Percentiles rank a stretch among this genome's conserved stretches.
Evolutionary conservation across 2,797 vertebrate genomes (phyloP).

Genomic region (Oryzias dopingdopingensis): DNA sequence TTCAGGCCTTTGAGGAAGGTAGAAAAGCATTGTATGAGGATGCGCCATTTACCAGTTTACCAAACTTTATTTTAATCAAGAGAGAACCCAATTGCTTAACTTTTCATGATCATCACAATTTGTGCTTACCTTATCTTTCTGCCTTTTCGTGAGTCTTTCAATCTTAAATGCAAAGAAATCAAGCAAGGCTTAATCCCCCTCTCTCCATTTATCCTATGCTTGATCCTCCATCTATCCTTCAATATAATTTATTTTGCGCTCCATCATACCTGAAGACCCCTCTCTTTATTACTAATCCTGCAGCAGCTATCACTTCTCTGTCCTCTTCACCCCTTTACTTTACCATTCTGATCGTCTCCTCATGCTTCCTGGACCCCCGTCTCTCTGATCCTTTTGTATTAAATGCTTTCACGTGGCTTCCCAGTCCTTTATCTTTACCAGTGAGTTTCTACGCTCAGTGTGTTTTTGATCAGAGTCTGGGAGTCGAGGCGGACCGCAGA

Average conservation of each 20-base stretch:
- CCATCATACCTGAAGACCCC: slow-evolving; percentile 23
- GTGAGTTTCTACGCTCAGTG: slow-evolving; percentile 8
- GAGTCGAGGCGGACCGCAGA: slow-evolving; percentile 37
- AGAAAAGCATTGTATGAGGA: no score
- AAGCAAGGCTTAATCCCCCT: slow-evolving; percentile 8
- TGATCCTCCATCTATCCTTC: slow-evolving; percentile 30
- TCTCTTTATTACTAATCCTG: slow-evolving; percentile 34
- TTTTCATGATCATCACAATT: slow-evolving; percentile 34
- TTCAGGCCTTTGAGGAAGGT: no score
- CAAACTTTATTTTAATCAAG: slow-evolving; percentile 15
- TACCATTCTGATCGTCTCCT: slow-evolving; percentile 19
- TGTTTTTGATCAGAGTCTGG: neutral
- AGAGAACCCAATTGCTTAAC: slow-evolving; percentile 38
- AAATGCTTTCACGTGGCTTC: slow-evolving; percentile 45
- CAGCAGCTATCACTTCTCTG: slow-evolving; percentile 2
- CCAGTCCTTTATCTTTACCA: slow-evolving; percentile 62
- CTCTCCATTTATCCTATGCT: slow-evolving; percentile 23
- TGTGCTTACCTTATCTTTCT: neutral
- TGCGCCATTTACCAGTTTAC: no score
- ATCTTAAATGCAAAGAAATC: slow-evolving; percentile 42
- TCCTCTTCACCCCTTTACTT: slow-evolving; percentile 8
- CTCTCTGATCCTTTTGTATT: slow-evolving; percentile 6
- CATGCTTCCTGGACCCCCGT: slow-evolving; percentile 16
- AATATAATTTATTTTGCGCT: slow-evolving; percentile 42
- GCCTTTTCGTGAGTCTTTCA: slow-evolving; percentile 18